A percentile compares a stretch with the other conserved stretches of the same genome.
phyloP scores from a whole-genome alignment of 2,888 invertebrate genomes.

The Coremacera marginata region DNA sequence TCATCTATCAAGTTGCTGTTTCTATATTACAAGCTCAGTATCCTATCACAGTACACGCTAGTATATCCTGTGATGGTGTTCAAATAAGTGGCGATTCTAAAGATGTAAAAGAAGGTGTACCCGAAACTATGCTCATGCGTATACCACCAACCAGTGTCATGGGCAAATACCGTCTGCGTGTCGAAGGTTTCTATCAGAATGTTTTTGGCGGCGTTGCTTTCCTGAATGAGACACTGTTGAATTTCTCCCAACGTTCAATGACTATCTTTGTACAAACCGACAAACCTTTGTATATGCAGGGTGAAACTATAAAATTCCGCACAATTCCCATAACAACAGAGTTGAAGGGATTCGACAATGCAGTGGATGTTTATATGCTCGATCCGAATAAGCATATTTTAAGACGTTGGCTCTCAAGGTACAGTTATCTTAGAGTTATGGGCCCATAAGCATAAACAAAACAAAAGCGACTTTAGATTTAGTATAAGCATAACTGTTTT shows the following conservation, averaged over 20 bases:
- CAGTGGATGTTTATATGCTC: conserved; percentile 91
- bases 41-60: conserved; percentile 87
- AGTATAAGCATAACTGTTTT: too few relatives aligned
- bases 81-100: conserved; percentile 87
- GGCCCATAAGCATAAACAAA: too few relatives aligned
- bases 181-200: conserved; percentile 80
- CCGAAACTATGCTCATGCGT: conserved; percentile 90
- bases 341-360: conserved; percentile 89
- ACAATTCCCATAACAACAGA: conserved; percentile 94
- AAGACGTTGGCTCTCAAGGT: conserved; percentile 90
- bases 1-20: conserved; percentile 89
- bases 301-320: conserved; percentile 89
- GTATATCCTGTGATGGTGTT: conserved; percentile 90
- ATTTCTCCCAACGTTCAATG: conserved; percentile 91
- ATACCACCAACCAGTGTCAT: conserved; percentile 87
- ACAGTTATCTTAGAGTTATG: conserved; percentile 22
- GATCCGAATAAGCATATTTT: conserved; percentile 91
- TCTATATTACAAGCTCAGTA: conserved; percentile 83
- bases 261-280: conserved; percentile 96
- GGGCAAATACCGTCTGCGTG: conserved; percentile 86
- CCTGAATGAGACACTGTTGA: conserved; percentile 85
- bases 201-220: conserved; percentile 88
- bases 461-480: too few relatives aligned
- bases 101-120: conserved; percentile 86
- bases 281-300: conserved; percentile 95